Conservation (phyloP, 2,113 vertebrate genomes). For the Chascanopsetta lugubris region DNA sequence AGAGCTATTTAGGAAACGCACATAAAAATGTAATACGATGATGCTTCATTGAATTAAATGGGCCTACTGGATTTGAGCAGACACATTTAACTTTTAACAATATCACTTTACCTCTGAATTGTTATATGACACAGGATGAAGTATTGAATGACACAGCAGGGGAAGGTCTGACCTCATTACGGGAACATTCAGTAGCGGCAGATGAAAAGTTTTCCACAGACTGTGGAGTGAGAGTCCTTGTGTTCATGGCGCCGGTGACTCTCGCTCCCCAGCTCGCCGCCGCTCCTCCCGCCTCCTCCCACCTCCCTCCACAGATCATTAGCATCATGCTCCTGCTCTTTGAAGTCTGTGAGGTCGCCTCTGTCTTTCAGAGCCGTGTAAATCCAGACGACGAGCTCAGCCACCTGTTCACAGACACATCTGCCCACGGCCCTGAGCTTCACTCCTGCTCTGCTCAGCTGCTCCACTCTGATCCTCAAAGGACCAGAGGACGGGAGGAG, state of each 20-base stretch:
- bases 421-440: slow-evolving; percentile 69
- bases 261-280: slow-evolving; percentile 50
- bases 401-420: slow-evolving; percentile 81
- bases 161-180: slow-evolving; percentile 53
- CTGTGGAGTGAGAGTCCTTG: slow-evolving; percentile 50
- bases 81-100: too few species aligned
- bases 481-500: slow-evolving; percentile 53
- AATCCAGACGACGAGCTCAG: slow-evolving; percentile 78
- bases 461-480: slow-evolving; percentile 72
- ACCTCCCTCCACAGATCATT: slow-evolving; percentile 77
- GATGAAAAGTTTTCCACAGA: slow-evolving; percentile 40
- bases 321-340: slow-evolving; percentile 71
- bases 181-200: slow-evolving; percentile 48
- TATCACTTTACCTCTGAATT: background rate
- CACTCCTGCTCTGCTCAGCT: slow-evolving; percentile 67
- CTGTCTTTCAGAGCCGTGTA: slow-evolving; percentile 78
- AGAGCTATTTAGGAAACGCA: too few species aligned
- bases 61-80: too few species aligned
- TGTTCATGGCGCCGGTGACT: slow-evolving; percentile 57
- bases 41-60: too few species aligned
- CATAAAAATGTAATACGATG: too few species aligned
- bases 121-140: background rate
- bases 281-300: slow-evolving; percentile 57
- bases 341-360: slow-evolving; percentile 77
- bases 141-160: slow-evolving; percentile 32